Base-by-base conservation (phyloP, 2,797 vertebrate species). In the Oceanodroma leucorhoa region DNA sequence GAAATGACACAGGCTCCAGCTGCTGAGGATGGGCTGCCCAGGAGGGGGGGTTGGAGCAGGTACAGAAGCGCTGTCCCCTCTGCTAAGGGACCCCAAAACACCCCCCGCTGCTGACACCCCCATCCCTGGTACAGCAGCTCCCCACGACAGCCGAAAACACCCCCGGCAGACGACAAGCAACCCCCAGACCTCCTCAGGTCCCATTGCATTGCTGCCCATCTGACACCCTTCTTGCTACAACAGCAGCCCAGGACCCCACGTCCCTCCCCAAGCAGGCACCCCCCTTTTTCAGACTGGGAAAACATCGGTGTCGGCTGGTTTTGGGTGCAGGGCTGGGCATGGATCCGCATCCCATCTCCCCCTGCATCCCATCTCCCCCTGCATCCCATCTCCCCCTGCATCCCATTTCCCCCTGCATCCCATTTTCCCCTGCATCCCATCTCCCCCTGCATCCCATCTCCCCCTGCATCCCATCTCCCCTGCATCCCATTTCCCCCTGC, bases 21-120 rank as follows among this genome's bases (percentile, higher is more conserved):
- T 1, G 1, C 27, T 0, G 3, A 50, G 48, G 36, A 65, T 6
- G 2, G 18, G 55, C 32, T 3, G 8, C 43, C 19, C 5, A 1
- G 2, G 9, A 16, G 7, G 16, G 51, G 51, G 48, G 54, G n/a
- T 6, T 46, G 50, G 45, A 69, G 45, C 70, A 89, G 55, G 69
- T 62, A 38, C 36, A 24, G 54, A 38, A 40, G 62, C 2, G 0
- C 32, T 21, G 8, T 30, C 34, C 53, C 14, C 32, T 48, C 46
- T 51, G n/a, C 45, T 57, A 15, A 66, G 64, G 23, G 50, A 41
- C 61, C 70, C 54, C 54, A 41, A 54, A 70, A 15, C 14, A 36
- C 18, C 1, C 8, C 3, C 8, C 12, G 1, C 14, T 1, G 3
- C 36, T 26, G 18, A 19, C 30, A 14, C n/a, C 15, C 38, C 45